Evolutionary conservation across 2,113 vertebrate species (phyloP), one percentile per base, ranked within the genome.

Genomic region (Saccopteryx bilineata): DNA sequence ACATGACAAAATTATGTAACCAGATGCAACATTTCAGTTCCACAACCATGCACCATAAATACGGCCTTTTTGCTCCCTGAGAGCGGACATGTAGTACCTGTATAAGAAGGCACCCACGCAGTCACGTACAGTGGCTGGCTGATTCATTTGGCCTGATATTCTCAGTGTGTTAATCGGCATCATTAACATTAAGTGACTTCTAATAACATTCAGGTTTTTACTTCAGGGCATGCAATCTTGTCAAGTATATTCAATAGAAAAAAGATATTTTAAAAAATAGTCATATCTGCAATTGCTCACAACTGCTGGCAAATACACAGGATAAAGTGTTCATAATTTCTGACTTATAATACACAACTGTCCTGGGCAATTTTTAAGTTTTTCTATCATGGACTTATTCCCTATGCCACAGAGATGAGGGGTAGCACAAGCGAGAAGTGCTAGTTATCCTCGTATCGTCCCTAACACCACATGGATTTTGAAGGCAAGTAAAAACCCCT

Each of bases 21-120:
- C 26, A 50, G 78, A 60, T 9, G 48, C 91, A 97, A 95, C 92
- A 86, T 95, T 96, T 96, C 81, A 97, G 33, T 97, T 92, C 26
- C 68, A 91, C 33, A 92, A 33, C 50, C 66, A 82, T 5, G 31
- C 8, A 26, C 81, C 54, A 80, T 79, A 61, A 39, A 82, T 66
- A 63, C 68, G 54, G 87, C 13, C 63, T n/a, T 65, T 82, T 85
- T 96, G 69, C 31, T 87, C 71, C 68, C 63, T 71, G 84, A 82
- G 66, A 79, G 21, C 26, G n/a, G 56, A 1, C 33, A 23, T 23
- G 28, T 60, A 61, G 39, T 80, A 68, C 81, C 48, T 54, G 52
- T 39, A 88, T 2, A 85, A 39, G 87, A 74, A 26, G 52, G 13
- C 18, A n/a, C 2, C 54, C 31, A 46, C 13, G 2, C 31, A 65